These are phyloP conservation scores for Plutella xylostella DNA, from an alignment of 2,888 invertebrate genomes.

Conservation along the genomic window DNA sequence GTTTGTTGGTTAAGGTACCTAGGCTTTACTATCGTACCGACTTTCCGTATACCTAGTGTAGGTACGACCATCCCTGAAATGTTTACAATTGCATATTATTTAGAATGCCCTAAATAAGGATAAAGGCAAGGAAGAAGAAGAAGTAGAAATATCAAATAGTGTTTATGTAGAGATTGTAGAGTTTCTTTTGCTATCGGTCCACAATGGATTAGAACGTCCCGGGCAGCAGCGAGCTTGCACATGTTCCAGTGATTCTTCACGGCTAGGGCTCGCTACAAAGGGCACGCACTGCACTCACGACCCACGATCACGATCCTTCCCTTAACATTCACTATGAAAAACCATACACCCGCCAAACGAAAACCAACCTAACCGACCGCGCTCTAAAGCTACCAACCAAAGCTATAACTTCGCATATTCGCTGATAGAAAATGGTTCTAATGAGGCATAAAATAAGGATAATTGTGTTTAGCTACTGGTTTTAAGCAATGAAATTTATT, in stretches of 20 bases:
- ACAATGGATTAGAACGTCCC: conserved; percentile 51
- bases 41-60: too few relatives aligned
- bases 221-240: conserved; percentile 49
- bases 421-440: not conserved
- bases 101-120: too few relatives aligned
- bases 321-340: conserved; percentile 45
- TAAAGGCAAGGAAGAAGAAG: too few relatives aligned
- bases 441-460: too few relatives aligned
- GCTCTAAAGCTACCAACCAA: not conserved
- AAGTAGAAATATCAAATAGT: too few relatives aligned
- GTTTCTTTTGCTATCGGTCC: conserved; percentile 32
- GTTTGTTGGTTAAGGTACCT: too few relatives aligned
- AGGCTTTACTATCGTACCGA: too few relatives aligned
- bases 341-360: conserved; percentile 21
- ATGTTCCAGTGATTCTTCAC: conserved; percentile 69
- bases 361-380: conserved; percentile 25
- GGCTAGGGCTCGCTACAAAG: conserved; percentile 64
- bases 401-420: not conserved
- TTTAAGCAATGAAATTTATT: too few relatives aligned
- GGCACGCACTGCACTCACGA: conserved; percentile 68
- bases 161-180: too few relatives aligned
- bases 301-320: conserved; percentile 62
- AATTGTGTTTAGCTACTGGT: too few relatives aligned
- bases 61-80: too few relatives aligned
- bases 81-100: too few relatives aligned